Base-by-base conservation (phyloP, 2,888 invertebrate genomes). In the Heliconius hortense region DNA sequence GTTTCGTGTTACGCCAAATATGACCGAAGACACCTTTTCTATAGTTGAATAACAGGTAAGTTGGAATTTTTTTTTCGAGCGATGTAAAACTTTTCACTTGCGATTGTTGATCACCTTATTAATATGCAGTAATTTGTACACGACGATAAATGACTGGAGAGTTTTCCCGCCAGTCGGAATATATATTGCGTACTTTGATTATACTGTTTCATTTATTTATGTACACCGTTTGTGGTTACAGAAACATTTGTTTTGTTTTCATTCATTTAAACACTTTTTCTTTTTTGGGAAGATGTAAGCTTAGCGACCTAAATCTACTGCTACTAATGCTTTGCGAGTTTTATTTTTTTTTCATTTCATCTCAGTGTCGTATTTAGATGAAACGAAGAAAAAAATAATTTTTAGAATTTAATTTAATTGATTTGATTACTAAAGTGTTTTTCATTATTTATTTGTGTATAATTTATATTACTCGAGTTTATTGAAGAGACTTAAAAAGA, bases 271-370 rank as follows among this genome's bases (percentile, higher is more conserved):
- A 66, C 24, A 24, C 4, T 39, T 15, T 24, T 39, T 64, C n/a
- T 60, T 26, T 39, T 66, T 62, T 26, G 28, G n/a, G 1, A 26
- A 8, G 7, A 48, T 73, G 26, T 43, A 26, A 59, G 73, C 67
- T 60, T 21, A 67, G 73, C 60, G 67, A 73, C 67, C 15, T 60
- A 24, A 66, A 56, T 67, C 13, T 59, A 26, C 28, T 43, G 39
- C 26, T 43, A 56, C 39, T n/a, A 43, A n/a, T n/a, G 73, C 67
- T 28, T 28, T 26, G 73, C 73, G 73, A 73, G 39, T 35, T 73
- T 31, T 67, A 67, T 48, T 69, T 56, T 31, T n/a, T 69, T 56
- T 69, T 69, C n/a, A 24, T 69, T 69, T 35, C n/a, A n/a, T 8
- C 21, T n/a, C 4, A 56, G 56, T 59, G 56, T 31, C 8, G 56